phyloP scores from a whole-genome alignment of 1,140 invertebrate genomes.

The Scaptodrosophila lebanonensis region DNA sequence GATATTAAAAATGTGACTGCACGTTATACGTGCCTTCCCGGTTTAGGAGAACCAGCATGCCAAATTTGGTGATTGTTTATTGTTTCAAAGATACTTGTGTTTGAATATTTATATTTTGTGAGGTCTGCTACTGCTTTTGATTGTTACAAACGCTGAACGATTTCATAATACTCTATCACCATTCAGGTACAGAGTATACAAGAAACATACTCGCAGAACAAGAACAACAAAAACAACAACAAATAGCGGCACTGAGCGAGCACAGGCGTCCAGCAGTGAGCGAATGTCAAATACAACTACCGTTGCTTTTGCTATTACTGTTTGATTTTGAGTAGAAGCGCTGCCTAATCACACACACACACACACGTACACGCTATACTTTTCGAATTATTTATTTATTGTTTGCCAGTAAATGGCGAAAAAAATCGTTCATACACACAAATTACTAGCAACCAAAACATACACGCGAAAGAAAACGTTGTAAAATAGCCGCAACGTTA shows the following conservation, averaged over 20 bases:
- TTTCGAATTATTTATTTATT: conserved; percentile 32
- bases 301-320: conserved; percentile 22
- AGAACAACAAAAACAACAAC: conserved; percentile 42
- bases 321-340: conserved; percentile 43
- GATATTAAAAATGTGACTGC: too few species aligned
- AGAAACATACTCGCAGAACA: conserved; percentile 15
- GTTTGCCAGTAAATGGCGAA: conserved; percentile 9
- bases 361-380: conserved; percentile 25
- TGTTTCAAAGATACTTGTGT: too few species aligned
- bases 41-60: too few species aligned
- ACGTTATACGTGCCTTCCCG: too few species aligned
- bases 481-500: conserved; percentile 7
- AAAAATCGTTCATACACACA: not conserved
- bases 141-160: too few species aligned
- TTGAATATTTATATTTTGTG: too few species aligned
- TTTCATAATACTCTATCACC: too few species aligned
- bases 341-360: conserved; percentile 37
- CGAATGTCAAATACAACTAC: conserved; percentile 16
- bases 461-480: not conserved
- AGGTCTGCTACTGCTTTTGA: too few species aligned
- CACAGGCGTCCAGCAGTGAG: conserved; percentile 14
- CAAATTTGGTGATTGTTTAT: too few species aligned
- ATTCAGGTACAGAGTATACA: too few species aligned
- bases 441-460: too few species aligned
- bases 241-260: conserved; percentile 44